Evolutionary conservation across 2,888 invertebrate genomes (phyloP), one percentile per base, ranked within the genome.

Genomic region (Caenorhabditis sp.): DNA sequence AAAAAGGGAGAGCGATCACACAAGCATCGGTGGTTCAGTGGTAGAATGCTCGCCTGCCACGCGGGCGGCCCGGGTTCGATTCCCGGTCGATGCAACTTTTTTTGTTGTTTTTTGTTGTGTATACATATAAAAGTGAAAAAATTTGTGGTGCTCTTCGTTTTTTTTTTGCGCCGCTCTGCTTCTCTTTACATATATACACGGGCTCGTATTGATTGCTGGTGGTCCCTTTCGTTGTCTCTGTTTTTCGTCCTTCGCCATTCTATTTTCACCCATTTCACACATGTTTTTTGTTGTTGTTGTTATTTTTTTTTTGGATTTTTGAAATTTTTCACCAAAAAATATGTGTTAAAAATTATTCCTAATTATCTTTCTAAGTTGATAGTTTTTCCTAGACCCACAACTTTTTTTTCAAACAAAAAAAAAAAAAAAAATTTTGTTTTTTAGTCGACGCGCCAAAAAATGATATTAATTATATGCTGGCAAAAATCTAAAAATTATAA

Each of bases 1-100:
- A 31, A 31, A 31, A 31, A 31, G 31, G 4, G n/a, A n/a, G n/a
- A n/a, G n/a, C n/a, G n/a, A n/a, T n/a, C n/a, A n/a, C n/a, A n/a
- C n/a, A n/a, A n/a, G 80, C 80, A 77, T 79, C 76, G 79, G 81
- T 86, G 84, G 83, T 86, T 84, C 82, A 85, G 81, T 81, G 85
- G 85, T 81, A 85, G 84, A 82, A 84, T 84, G 83, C 84, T 84
- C 84, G 84, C 84, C 84, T 84, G 84, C 84, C 84, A 84, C 84
- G 84, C 84, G 83, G 82, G 81, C 83, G 84, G 75, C 81, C 84
- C 80, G 84, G 82, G 82, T 84, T 83, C 84, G 84, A 84, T 84
- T 84, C 84, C 82, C 83, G 83, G 83, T 75, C 83, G 79, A 80
- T 77, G 82, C 82, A 85, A 81, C 54, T 50, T 50, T 19, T 50